Evolutionary conservation across 2,113 vertebrate species (phyloP), one percentile per base, ranked within the genome.

Genomic region (Macquaria ambigua): DNA sequence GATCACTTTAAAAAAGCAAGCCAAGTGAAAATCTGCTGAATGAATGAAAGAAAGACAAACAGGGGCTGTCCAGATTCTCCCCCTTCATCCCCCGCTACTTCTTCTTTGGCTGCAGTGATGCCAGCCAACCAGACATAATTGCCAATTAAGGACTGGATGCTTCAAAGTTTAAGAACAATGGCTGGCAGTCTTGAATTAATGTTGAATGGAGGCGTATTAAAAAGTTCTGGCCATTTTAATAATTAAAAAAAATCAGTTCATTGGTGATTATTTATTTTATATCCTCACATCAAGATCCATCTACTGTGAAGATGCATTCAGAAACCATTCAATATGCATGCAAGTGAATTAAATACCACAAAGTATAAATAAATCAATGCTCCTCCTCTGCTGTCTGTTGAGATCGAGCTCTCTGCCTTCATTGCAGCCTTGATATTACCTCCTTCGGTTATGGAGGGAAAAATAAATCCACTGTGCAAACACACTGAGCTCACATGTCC

Each of bases 151-250:
- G 34, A 48, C 25, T 82, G 70, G 88, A 82, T 68, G 77, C 89
- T 88, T 93, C 89, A 89, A 87, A 86, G 86, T 91, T 84, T 76
- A 85, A 77, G 83, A 91, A 92, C 87, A 94, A 93, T 87, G 69
- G 69, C 73, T 75, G 74, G 56, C 67, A 70, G 63, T 61, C 43
- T 86, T 73, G 55, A 91, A 83, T 86, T 82, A 90, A 88, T 69
- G 61, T 5, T 81, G 63, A 87, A 82, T 62, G 16, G 71, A 81
- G 25, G 81, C 78, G 86, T 90, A 90, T 89, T 91, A 89, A 81
- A 87, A 87, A 75, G 63, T 89, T 88, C 0, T 55, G 52, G 41
- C 7, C 16, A 59, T 82, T 88, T 82, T 79, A 41, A 89, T 79
- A 28, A 89, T 79, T 28, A 14, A 68, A 75, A 64, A 28, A 52